phyloP scores from a whole-genome alignment of 1,140 invertebrate genomes.

The Battus philenor region DNA sequence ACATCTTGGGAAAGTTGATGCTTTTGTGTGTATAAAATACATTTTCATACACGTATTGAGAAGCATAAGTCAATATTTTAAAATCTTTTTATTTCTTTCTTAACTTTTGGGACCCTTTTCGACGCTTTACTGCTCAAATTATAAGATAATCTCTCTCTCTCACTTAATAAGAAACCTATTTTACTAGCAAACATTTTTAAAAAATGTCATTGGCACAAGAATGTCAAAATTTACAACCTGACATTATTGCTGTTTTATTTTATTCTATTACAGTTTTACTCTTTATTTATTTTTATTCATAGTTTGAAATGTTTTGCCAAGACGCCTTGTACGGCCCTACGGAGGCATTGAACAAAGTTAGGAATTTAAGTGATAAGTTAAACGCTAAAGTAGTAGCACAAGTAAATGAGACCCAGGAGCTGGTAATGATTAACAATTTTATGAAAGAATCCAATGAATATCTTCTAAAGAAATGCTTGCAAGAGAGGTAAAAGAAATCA shows the following conservation, averaged over 20 bases:
- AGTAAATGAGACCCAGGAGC: constrained; percentile 48
- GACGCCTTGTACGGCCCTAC: constrained; percentile 32
- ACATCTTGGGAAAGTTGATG: too few species aligned
- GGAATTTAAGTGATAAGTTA: constrained; percentile 33
- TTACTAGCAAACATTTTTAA: too few species aligned
- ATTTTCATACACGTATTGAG: too few species aligned
- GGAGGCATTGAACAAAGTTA: constrained; percentile 29
- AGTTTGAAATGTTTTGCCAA: constrained; percentile 34
- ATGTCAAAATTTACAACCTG: constrained; percentile 3
- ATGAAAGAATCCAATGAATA: constrained; percentile 50
- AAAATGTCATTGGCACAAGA: too few species aligned
- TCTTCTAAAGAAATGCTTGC: constrained; percentile 42
- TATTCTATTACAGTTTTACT: not conserved
- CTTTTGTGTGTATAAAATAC: too few species aligned
- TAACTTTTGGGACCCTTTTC: too few species aligned
- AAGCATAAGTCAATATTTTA: too few species aligned
- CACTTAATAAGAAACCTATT: too few species aligned
- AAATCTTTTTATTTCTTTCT: too few species aligned
- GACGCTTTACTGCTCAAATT: too few species aligned
- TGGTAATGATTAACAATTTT: constrained; percentile 50
- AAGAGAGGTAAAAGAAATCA: constrained; percentile 43
- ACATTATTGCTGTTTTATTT: constrained; percentile 3
- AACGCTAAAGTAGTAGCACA: constrained; percentile 50
- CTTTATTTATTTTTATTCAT: not conserved
- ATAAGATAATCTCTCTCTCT: too few species aligned